phyloP scores from a whole-genome alignment of 2,888 invertebrate genomes.

The Monochamus alternatus region DNA sequence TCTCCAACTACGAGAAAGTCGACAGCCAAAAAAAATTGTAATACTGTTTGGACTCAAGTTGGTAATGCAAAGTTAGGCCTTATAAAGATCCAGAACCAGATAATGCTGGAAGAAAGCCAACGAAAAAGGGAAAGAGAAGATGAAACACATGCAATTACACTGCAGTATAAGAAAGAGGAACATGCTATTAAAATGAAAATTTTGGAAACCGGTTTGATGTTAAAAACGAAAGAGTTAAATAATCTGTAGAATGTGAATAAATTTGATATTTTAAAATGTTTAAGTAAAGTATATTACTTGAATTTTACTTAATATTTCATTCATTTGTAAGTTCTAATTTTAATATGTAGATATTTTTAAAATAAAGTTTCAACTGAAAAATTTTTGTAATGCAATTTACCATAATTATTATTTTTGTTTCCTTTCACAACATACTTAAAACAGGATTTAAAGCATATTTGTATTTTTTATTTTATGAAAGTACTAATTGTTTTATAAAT shows the following conservation, averaged over 20 bases:
- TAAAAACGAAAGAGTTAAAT: background rate
- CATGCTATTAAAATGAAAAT: slow-evolving; percentile 13
- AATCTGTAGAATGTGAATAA: background rate
- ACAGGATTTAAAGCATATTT: no score
- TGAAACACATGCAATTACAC: background rate
- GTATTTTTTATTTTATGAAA: no score
- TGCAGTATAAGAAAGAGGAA: slow-evolving; percentile 7
- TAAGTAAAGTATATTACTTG: background rate
- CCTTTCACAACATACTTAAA: no score
- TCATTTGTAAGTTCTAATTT: no score
- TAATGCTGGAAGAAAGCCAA: slow-evolving; percentile 1
- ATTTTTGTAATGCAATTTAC: no score
- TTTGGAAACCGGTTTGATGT: slow-evolving; percentile 1
- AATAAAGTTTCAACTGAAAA: no score
- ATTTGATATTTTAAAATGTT: background rate
- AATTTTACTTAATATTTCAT: no score
- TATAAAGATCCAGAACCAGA: background rate
- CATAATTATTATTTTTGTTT: no score
- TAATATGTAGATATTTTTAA: no score
- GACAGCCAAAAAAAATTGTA: background rate
- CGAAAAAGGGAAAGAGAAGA: slow-evolving; percentile 12
- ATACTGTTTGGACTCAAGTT: slow-evolving; percentile 13
- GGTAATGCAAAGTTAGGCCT: slow-evolving; percentile 4
- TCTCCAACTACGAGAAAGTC: no score
- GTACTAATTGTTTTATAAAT: no score